These are phyloP conservation scores for Acanthosepion lycidas DNA, from an alignment of 2,888 invertebrate species.

Conservation along the genomic window DNA sequence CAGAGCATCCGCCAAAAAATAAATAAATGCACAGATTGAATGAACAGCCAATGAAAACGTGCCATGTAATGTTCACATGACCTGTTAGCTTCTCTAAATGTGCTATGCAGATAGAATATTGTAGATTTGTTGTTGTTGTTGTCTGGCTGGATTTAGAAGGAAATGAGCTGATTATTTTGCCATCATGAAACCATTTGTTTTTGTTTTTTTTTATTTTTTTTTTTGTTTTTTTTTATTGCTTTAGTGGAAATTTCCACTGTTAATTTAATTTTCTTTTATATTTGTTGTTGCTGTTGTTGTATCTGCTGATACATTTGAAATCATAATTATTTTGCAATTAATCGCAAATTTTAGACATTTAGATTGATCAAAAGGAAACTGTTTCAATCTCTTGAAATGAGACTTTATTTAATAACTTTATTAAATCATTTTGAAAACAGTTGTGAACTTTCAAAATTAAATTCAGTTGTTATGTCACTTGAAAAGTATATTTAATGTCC, in stretches of 20 bases:
- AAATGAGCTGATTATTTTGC: background rate
- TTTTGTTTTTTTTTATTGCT: background rate
- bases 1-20: background rate
- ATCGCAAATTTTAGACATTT: background rate
- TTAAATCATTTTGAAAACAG: background rate
- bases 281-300: background rate
- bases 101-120: background rate
- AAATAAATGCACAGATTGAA: background rate
- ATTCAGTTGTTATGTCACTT: background rate
- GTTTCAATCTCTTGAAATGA: background rate
- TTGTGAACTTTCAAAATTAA: too few species aligned
- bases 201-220: constrained; percentile 3
- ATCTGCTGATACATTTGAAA: background rate
- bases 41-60: background rate
- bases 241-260: background rate
- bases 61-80: background rate
- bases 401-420: background rate
- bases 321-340: background rate
- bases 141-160: constrained; percentile 21
- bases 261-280: background rate
- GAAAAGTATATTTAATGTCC: background rate
- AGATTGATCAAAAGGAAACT: background rate
- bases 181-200: background rate
- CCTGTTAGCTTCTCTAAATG: constrained; percentile 33
- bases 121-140: background rate